These are phyloP conservation scores for Rhingia rostrata DNA, from an alignment of 2,888 invertebrate genomes.

Conservation along the genomic window DNA sequence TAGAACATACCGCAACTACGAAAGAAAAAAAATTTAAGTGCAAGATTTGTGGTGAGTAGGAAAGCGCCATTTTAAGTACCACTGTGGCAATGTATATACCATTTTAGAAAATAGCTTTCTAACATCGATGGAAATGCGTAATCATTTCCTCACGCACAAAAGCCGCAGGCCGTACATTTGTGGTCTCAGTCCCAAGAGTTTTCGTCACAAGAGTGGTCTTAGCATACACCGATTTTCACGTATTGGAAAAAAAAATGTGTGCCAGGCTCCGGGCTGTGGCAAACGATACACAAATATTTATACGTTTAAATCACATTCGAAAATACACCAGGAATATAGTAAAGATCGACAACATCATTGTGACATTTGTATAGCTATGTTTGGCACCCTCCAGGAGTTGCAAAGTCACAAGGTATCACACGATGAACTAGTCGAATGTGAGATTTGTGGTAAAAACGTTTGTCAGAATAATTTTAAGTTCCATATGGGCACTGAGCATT, in stretches of 20 bases:
- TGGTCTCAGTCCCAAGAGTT: slow-evolving; percentile 3
- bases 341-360: not conserved
- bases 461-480: no score
- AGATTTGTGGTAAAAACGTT: no score
- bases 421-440: no score
- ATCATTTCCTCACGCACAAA: not conserved
- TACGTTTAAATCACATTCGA: not conserved
- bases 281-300: slow-evolving; percentile 9
- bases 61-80: no score
- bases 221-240: not conserved
- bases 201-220: not conserved
- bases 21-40: no score
- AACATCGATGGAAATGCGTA: not conserved
- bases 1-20: no score
- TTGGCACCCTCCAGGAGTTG: no score
- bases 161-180: not conserved
- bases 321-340: not conserved
- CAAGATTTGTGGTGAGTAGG: no score
- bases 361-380: no score
- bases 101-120: slow-evolving; percentile 5
- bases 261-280: not conserved
- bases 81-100: not conserved
- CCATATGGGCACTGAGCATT: no score
- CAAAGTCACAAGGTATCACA: no score
- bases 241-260: not conserved